Evolutionary conservation across 2,888 invertebrate genomes (phyloP).

Genomic region (Tillus elongatus): DNA sequence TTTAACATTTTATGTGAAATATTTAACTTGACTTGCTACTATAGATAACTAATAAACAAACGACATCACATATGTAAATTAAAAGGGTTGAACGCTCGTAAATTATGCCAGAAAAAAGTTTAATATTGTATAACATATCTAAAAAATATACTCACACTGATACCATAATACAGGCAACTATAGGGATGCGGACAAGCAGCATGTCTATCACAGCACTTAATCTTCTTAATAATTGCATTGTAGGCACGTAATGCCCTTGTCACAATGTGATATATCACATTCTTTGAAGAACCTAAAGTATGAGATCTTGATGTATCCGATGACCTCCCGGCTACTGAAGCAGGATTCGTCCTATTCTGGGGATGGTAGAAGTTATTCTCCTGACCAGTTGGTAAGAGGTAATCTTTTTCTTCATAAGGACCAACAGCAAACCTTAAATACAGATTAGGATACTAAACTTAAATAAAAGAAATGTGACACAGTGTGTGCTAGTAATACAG

Average conservation of each 20-base stretch:
- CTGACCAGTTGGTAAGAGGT: conserved; percentile 29
- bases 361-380: conserved; percentile 31
- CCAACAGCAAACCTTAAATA: conserved; percentile 51
- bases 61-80: too few species aligned
- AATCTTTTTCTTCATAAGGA: conserved; percentile 49
- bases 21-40: too few species aligned
- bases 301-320: conserved; percentile 6
- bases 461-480: not conserved
- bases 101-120: too few species aligned
- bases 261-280: conserved; percentile 36
- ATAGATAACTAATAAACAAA: too few species aligned
- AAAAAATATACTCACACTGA: conserved; percentile 44
- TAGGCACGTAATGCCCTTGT: conserved; percentile 41
- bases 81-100: too few species aligned
- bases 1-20: too few species aligned
- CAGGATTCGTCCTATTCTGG: too few species aligned
- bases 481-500: too few species aligned
- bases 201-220: conserved; percentile 46
- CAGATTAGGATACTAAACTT: too few species aligned
- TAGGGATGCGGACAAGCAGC: conserved; percentile 52
- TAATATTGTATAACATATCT: too few species aligned
- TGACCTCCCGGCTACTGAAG: conserved; percentile 30
- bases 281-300: conserved; percentile 28
- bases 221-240: conserved; percentile 40
- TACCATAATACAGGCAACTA: conserved; percentile 51